A percentile compares a stretch with the other conserved stretches of the same genome.
Conservation (phyloP, 2,113 vertebrate genomes). For the Lipophrys pholis region DNA sequence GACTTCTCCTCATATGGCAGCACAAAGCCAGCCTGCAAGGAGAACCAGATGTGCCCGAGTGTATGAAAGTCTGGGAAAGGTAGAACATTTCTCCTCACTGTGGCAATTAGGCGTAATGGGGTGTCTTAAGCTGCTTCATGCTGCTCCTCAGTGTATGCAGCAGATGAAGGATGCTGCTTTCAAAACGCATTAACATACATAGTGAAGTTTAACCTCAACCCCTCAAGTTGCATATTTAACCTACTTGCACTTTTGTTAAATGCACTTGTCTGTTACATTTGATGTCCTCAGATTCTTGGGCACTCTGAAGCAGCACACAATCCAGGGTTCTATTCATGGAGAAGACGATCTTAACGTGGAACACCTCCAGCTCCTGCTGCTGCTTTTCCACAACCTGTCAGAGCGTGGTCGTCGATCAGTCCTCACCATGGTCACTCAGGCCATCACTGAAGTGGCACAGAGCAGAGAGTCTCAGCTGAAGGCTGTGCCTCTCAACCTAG, state of each 20-base stretch:
- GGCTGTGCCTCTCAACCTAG: constrained; percentile 90
- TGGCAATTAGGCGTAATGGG: not conserved
- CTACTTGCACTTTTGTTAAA: not conserved
- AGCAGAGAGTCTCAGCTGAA: constrained; percentile 88
- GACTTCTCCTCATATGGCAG: constrained; percentile 96
- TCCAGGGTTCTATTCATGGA: constrained; percentile 88
- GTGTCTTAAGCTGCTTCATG: too few species aligned
- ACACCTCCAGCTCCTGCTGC: constrained; percentile 95
- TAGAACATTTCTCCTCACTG: constrained; percentile 66
- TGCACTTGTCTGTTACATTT: too few species aligned
- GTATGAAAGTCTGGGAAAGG: constrained; percentile 99
- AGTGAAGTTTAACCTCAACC: not conserved
- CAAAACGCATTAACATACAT: not conserved
- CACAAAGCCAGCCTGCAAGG: constrained; percentile 92
- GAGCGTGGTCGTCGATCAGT: constrained; percentile 89
- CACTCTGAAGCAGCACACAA: constrained; percentile 92
- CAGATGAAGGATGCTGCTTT: too few species aligned
- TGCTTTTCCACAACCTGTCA: constrained; percentile 96
- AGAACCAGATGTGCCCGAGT: constrained; percentile 95
- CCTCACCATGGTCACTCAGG: constrained; percentile 89
- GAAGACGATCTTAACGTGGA: constrained; percentile 97
- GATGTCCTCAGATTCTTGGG: constrained; percentile 88
- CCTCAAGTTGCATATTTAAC: not conserved
- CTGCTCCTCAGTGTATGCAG: too few species aligned
- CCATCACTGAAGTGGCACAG: constrained; percentile 89